Conservation (phyloP, 2,888 invertebrate genomes). For the Lissocephala sabroskyi region DNA sequence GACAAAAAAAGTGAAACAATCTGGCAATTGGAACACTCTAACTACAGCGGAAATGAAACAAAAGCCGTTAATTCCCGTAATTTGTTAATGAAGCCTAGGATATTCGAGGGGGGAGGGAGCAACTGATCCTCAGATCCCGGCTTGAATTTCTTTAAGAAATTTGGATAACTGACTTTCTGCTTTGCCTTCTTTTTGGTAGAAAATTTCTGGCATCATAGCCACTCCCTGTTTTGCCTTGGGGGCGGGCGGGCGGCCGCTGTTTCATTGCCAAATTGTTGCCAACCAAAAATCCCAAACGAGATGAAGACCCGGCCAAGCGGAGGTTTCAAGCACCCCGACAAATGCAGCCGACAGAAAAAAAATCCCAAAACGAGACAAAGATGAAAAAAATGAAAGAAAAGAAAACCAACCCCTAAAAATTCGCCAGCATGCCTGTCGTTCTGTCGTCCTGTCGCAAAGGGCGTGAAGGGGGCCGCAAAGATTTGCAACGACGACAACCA, state of each 20-base stretch:
- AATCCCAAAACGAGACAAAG: neutral
- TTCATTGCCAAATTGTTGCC: constrained; percentile 31
- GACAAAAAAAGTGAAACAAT: neutral
- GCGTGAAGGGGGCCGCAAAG: constrained; percentile 37
- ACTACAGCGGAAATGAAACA: neutral
- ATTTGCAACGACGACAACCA: constrained; percentile 35
- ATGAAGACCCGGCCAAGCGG: neutral
- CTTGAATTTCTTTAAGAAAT: too few species aligned
- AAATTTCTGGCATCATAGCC: constrained; percentile 9
- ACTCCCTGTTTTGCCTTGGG: constrained; percentile 16
- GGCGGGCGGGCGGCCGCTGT: constrained; percentile 6
- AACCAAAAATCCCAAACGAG: neutral
- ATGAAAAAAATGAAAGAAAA: constrained; percentile 6
- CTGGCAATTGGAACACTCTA: neutral
- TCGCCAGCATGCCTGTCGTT: neutral
- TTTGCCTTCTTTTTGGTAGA: too few species aligned
- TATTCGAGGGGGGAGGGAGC: too few species aligned
- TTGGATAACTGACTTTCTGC: too few species aligned
- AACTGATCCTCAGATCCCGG: too few species aligned
- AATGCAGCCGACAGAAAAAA: neutral
- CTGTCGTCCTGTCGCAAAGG: constrained; percentile 18
- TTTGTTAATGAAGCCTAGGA: too few species aligned
- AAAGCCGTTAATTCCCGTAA: too few species aligned
- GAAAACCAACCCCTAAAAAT: constrained; percentile 48
- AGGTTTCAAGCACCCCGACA: neutral